Evolutionary conservation across 1,140 invertebrate species (phyloP), one percentile per base, ranked within the genome.

Genomic region (Lepidostoma basale): DNA sequence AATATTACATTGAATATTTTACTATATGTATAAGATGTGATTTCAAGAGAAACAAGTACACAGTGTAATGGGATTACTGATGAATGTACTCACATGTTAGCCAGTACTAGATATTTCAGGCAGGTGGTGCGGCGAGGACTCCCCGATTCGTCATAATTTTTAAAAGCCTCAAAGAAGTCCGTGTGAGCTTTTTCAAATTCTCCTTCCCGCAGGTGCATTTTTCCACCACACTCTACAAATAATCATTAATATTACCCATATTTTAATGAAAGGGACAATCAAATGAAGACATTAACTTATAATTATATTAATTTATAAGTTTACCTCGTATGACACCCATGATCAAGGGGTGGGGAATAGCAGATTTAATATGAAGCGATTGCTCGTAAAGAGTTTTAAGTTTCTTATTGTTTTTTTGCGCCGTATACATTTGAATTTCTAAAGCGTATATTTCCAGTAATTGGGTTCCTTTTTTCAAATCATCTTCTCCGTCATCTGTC

Each of bases 381-480:
- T 99, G 96, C 79, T 99, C 97, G 79, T 99, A 99, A 0, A 99
- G 83, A 3, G 94, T 92, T 84, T 99, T 99, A 5, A 99, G 81
- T 81, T 99, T 99, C 79, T 99, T 99, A 78, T 99, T 99, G 79
- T 99, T 99, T 78, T 99, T 99, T 83, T 99, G 97, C 62, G 95
- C 96, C 1, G 98, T 99, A 78, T 99, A 98, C 98, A 99, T 99
- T 86, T 99, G 98, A 76, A 99, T 99, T 87, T 99, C 98, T 72
- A 99, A 81, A 0, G 98, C 98, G 83, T 99, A 99, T 59, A 99
- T 99, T 84, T 99, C 98, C 42, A 99, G 82, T 6, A 99, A 81
- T 77, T 99, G 98, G 1, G 98, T 99, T 42, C 97, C 97, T 82
- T 99, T 99, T 79, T 99, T 98, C 49, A 99, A 83, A 81, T 99